Percentiles rank a stretch among this genome's conserved stretches.
Conservation (phyloP, 2,113 vertebrate genomes). For the Macheiramphus alcinus region DNA sequence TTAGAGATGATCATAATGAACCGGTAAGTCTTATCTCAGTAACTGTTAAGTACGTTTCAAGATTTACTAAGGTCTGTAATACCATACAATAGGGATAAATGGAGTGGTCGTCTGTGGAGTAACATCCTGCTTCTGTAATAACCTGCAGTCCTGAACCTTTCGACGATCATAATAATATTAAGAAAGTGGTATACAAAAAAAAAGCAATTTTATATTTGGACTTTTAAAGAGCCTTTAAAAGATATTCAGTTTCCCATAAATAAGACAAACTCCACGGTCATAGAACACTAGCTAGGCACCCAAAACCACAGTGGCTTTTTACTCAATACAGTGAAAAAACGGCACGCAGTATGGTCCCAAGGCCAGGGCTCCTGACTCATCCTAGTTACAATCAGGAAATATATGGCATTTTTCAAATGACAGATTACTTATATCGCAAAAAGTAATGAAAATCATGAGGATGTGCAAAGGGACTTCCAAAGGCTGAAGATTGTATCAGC, state of each 20-base stretch:
- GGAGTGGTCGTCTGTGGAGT: neutral
- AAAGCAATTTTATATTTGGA: neutral
- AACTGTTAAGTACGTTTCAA: neutral
- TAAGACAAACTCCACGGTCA: neutral
- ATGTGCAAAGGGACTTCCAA: neutral
- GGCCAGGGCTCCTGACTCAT: neutral
- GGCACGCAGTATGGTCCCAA: neutral
- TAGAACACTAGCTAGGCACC: neutral
- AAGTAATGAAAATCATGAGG: neutral
- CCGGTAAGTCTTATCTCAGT: neutral
- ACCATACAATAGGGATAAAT: neutral
- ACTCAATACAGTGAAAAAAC: neutral
- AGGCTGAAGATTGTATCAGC: neutral
- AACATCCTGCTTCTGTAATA: neutral
- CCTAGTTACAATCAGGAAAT: neutral
- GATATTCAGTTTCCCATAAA: neutral
- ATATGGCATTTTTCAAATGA: neutral
- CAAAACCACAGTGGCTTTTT: neutral
- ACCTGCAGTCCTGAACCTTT: neutral
- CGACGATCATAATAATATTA: neutral
- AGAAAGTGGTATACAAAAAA: neutral
- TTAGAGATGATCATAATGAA: neutral
- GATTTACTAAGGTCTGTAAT: neutral
- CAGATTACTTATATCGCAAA: neutral
- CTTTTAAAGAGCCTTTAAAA: neutral